Base-by-base conservation (phyloP, 1,140 invertebrate genomes). In the Eupristina koningsbergeri region DNA sequence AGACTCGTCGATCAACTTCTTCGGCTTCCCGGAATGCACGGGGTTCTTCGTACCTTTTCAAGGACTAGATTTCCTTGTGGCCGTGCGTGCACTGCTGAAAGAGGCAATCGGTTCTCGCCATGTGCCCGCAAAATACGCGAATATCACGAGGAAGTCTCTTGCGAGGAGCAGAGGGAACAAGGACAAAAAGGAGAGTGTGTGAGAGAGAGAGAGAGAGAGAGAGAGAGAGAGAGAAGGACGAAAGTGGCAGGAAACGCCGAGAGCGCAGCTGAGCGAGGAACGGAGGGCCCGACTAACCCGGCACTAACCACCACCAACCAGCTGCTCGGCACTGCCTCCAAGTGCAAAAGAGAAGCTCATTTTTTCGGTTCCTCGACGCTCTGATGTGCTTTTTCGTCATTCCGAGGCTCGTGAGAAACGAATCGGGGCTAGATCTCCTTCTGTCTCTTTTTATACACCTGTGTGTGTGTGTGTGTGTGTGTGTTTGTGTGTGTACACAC, bases 191-290 rank as follows among this genome's bases (percentile, higher is more conserved):
- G 67, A 39, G 36, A 9, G 29, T 26, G 73, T 31, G 67, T 26
- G 34, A 41, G 34, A 71, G 67, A 41, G 67, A 71, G 67, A 41
- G 41, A 17, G 71, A 47, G 71, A 74, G 41, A 31, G 73, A 36
- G n/a, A 31, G 17, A 8, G 41, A 58, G 45, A 31, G 61, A 58
- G 74, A 76, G 50, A 58, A 19, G 53, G 78, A 58, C 26, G 36
- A 64, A 69, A 74, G 73, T 53, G 73, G 45, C 67, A 80, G 77
- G 77, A 84, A 79, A 34, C 69, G 64, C 76, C 17, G 80, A 73
- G 67, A 29, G n/a, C 39, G 53, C 76, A 84, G 83, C 81, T 81
- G 84, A 85, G 84, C 81, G 82, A 85, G 84, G 83, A 83, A 76
- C 83, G 76, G 29, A 47, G 45, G 78, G 34, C 26, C 36, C 61